A percentile compares a stretch with the other conserved stretches of the same genome.
Conservation (phyloP, 2,888 invertebrate genomes). For the Isotomurus palustris region DNA sequence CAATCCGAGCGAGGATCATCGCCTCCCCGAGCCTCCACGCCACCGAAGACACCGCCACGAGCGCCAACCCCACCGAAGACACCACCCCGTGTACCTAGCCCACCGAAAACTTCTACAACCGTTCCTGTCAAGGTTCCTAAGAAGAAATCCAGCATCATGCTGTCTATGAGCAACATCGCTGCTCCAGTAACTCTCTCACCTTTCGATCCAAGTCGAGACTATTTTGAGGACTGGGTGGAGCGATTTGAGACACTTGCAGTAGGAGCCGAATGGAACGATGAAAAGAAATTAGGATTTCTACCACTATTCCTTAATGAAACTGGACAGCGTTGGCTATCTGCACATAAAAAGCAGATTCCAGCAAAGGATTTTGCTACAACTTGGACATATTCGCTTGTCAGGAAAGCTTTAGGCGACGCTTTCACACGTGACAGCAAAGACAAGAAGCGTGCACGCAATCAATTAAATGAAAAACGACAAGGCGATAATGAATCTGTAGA, state of each 20-base stretch:
- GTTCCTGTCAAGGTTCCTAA: too few relatives aligned
- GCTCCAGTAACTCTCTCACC: neutral
- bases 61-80: too few relatives aligned
- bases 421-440: neutral
- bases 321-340: too few relatives aligned
- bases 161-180: too few relatives aligned
- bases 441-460: neutral
- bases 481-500: neutral
- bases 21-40: too few relatives aligned
- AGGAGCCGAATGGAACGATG: neutral
- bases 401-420: neutral
- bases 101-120: too few relatives aligned
- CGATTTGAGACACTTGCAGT: slow-evolving; percentile 1
- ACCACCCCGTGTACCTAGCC: too few relatives aligned
- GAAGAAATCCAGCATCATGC: too few relatives aligned
- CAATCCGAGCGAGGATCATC: too few relatives aligned
- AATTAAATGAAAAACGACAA: neutral
- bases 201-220: slow-evolving; percentile 3
- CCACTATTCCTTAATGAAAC: neutral
- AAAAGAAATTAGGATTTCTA: neutral
- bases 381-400: neutral
- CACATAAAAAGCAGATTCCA: neutral
- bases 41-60: too few relatives aligned
- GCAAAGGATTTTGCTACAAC: neutral
- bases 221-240: neutral